These are phyloP conservation scores for Buphagus erythrorhynchus DNA, from an alignment of 2,797 vertebrate genomes.

Conservation along the genomic window DNA sequence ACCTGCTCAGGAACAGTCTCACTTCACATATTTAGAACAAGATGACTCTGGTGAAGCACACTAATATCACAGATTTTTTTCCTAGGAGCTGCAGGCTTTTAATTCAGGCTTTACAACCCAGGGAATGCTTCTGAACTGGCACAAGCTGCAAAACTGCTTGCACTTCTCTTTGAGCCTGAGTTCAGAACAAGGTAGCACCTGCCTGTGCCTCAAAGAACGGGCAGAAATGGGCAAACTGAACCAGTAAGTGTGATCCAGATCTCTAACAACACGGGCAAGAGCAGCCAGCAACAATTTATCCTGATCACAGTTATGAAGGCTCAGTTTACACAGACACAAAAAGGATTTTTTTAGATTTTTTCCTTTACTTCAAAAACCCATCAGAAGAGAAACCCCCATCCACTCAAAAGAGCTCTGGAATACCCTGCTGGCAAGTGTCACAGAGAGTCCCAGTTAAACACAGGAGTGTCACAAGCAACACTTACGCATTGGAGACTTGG, in stretches of 20 bases:
- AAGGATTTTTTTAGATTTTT: not conserved
- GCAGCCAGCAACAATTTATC: not conserved
- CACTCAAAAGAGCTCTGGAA: not conserved
- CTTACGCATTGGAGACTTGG: constrained; percentile 93
- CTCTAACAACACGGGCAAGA: not conserved
- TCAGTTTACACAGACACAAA: fast-evolving
- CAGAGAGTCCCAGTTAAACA: not conserved
- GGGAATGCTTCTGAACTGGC: not conserved
- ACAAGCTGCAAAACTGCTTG: not conserved
- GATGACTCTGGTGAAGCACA: not conserved
- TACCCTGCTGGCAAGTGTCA: not conserved
- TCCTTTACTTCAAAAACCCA: not conserved
- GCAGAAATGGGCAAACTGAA: not conserved
- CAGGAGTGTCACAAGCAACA: not conserved
- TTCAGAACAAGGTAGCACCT: not conserved
- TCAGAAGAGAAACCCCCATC: not conserved
- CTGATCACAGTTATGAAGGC: fast-evolving
- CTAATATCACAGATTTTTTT: not conserved
- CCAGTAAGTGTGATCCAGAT: not conserved
- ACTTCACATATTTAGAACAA: not conserved
- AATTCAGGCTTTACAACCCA: fast-evolving
- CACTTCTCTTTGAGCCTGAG: not conserved
- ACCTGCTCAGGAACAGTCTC: not conserved
- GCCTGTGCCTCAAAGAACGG: fast-evolving
- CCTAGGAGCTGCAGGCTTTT: not conserved